Base-by-base conservation (phyloP, 2,888 invertebrate genomes). In the Baccha elongata region DNA sequence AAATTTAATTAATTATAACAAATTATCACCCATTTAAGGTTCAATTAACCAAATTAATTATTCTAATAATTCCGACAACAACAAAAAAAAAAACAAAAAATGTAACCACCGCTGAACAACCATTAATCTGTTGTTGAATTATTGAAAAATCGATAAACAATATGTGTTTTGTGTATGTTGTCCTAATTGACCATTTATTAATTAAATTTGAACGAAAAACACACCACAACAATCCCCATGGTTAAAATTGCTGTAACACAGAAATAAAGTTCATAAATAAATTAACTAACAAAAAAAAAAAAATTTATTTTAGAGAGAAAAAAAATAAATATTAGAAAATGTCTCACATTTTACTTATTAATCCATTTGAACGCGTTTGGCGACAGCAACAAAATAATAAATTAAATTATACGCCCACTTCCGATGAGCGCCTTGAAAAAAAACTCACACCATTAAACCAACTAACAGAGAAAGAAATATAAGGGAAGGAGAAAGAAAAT, bases 111-210 rank as follows among this genome's bases (percentile, higher is more conserved):
- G 11, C 29, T 11, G 17, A 42, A 17, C 29, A 52, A 42, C 42
- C 44, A 69, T 81, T 65, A 58, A 75, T 80, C 53, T 69, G 7
- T 11, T 44, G 21, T 21, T 58, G 40, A 74, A 58, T 64, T 73
- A 74, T 73, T 81, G 74, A 81, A 69, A 75, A 81, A 81, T 71
- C 69, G 58, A 74, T 71, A 65, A 42, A 71, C 74, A 75, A 48
- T 69, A 69, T 65, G n/a, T 55, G 58, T 62, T 55, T 46, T n/a
- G 29, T 32, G 8, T 40, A 37, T 55, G 29, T 52, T 0, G 5
- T 10, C 53, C 74, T 69, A 71, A 80, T 74, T 55, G 58, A 44
- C 42, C 29, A 64, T 46, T 65, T 75, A 81, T 81, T 75, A 74
- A 81, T 81, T 69, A 75, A 81, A 44, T 40, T 55, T 55, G 13